phyloP scores from a whole-genome alignment of 2,113 vertebrate genomes.

The Rhabdomys dilectus region DNA sequence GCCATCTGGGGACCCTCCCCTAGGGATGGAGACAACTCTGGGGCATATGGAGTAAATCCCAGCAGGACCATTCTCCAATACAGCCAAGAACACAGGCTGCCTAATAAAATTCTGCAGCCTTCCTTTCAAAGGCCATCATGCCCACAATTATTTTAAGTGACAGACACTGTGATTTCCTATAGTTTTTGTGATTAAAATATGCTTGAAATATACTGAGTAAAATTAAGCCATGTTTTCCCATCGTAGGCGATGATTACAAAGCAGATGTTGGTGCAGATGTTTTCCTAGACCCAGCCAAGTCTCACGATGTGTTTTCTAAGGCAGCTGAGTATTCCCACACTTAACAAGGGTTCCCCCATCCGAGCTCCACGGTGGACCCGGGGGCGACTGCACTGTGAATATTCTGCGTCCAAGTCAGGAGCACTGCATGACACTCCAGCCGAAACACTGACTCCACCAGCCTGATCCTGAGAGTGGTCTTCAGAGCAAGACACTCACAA shows the following conservation, averaged over 20 bases:
- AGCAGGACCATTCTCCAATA: rapidly evolving
- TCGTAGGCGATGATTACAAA: conserved; percentile 67
- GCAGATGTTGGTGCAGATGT: conserved; percentile 84
- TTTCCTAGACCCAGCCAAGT: conserved; percentile 53
- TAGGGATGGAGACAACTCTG: rapidly evolving
- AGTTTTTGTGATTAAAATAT: not conserved
- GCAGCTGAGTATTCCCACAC: not conserved
- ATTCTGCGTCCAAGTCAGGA: rapidly evolving
- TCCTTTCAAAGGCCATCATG: not conserved
- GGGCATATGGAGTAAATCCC: rapidly evolving
- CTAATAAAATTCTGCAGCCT: not conserved
- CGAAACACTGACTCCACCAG: no score
- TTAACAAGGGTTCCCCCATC: rapidly evolving
- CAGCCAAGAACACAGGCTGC: not conserved
- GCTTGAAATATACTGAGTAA: conserved; percentile 59
- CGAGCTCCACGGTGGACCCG: rapidly evolving
- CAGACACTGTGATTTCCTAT: not conserved
- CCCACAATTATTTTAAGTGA: conserved; percentile 11
- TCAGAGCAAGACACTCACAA: not conserved
- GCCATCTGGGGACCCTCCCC: not conserved
- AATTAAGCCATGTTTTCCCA: not conserved
- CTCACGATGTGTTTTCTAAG: conserved; percentile 21
- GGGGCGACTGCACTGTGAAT: rapidly evolving
- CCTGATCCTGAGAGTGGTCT: rapidly evolving
- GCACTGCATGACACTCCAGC: not conserved